These are phyloP conservation scores for Rhegmatorhina hoffmannsi DNA, from an alignment of 2,113 vertebrate species.

Conservation along the genomic window DNA sequence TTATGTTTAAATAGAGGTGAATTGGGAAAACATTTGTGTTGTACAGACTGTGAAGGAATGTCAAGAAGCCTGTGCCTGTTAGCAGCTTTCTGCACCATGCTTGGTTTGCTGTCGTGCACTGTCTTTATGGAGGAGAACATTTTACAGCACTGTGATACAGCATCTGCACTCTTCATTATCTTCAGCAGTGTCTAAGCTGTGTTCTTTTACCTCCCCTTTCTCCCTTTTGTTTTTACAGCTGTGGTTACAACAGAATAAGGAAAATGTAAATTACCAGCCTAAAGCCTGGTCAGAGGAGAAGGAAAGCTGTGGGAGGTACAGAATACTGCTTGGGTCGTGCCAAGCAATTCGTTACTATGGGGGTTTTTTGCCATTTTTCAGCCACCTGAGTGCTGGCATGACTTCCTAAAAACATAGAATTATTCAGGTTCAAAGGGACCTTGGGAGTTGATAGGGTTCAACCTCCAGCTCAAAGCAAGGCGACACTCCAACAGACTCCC, in stretches of 20 bases:
- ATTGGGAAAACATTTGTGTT: constrained; percentile 38
- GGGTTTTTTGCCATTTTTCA: background rate
- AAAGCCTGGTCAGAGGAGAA: background rate
- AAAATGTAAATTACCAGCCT: background rate
- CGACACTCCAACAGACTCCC: background rate
- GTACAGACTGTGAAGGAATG: background rate
- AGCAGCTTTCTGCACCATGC: background rate
- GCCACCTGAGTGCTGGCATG: background rate
- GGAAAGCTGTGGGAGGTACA: background rate
- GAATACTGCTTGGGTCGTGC: background rate
- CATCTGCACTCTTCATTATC: background rate
- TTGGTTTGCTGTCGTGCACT: background rate
- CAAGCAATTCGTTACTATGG: background rate
- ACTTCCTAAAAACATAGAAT: background rate
- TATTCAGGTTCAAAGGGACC: background rate
- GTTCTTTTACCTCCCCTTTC: background rate
- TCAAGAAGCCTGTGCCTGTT: background rate
- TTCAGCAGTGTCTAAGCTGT: background rate
- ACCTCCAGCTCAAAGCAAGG: background rate
- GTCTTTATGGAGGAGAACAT: background rate
- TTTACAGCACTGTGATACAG: background rate
- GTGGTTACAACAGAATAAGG: background rate
- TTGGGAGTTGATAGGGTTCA: background rate
- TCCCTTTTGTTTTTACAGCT: background rate
- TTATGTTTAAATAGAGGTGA: constrained; percentile 26